Conservation (phyloP, 2,797 vertebrate genomes). For the Melanotaenia boesemani region DNA sequence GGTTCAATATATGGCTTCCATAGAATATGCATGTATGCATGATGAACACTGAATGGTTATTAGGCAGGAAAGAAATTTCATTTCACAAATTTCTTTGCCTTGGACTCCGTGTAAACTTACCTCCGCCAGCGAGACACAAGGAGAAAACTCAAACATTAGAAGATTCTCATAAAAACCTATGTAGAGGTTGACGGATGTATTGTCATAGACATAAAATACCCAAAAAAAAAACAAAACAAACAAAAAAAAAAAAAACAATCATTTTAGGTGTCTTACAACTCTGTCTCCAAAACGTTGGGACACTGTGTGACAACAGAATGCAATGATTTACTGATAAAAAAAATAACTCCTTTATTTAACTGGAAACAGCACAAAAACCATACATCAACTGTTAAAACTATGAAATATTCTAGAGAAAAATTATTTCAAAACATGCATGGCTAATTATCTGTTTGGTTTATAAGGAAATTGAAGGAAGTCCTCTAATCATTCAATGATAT, state of each 20-base stretch:
- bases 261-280: background rate
- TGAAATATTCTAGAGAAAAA: background rate
- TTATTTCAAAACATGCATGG: background rate
- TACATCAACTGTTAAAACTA: background rate
- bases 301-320: background rate
- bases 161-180: slow-evolving; percentile 16
- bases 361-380: background rate
- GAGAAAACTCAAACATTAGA: slow-evolving; percentile 29
- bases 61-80: slow-evolving; percentile 74
- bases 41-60: slow-evolving; percentile 48
- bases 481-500: too few species aligned
- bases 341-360: too few species aligned
- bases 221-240: background rate
- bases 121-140: slow-evolving; percentile 45
- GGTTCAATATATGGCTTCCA: slow-evolving; percentile 78
- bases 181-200: slow-evolving; percentile 41
- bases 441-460: too few species aligned
- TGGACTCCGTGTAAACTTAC: slow-evolving; percentile 66
- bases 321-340: too few species aligned
- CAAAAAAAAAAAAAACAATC: too few species aligned
- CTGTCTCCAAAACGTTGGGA: background rate
- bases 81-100: slow-evolving; percentile 70
- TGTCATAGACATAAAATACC: background rate
- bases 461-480: too few species aligned
- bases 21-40: slow-evolving; percentile 41